Base-by-base conservation (phyloP, 2,888 invertebrate species). In the Erebia palarica region DNA sequence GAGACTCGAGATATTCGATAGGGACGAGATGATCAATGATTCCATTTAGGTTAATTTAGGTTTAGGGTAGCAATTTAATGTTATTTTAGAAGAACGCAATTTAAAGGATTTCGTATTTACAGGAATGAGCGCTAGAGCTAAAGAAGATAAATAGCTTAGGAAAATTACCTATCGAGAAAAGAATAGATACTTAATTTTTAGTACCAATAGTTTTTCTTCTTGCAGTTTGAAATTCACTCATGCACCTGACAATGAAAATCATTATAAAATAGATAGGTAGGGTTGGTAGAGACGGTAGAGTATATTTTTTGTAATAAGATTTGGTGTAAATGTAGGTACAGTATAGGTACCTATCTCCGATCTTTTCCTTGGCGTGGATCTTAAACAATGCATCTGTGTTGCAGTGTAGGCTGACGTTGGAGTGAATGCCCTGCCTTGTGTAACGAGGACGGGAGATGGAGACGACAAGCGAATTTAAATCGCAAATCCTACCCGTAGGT, bases 371-470 rank as follows among this genome's bases (percentile, higher is more conserved):
- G 11, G 13, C n/a, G 44, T 47, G 18, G 13, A 47, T 57, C 49
- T 57, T 21, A 67, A 63, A 73, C 64, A 71, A 69, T 69, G 69
- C 68, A 66, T 69, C 73, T 57, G 47, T 70, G 68, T 71, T 71
- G 66, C 71, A 71, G 71, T 63, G 58, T 59, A 53, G 58, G 70
- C 66, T 63, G 69, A 70, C 72, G 68, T 70, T 70, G 75, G 73
- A 79, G 82, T 81, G 81, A 82, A 79, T 78, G 82, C 72, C 77
- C 82, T 79, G 74, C 81, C 76, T 78, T 79, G 75, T 73, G 78
- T 76, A 81, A 81, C 74, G 78, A 81, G 79, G 79, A 72, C 79
- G 77, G 74, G 77, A 75, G 57, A 58, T 58, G 57, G 47, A 58
- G 76, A 77, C 68, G 78, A 78, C 78, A 75, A 65, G 76, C 78